Evolutionary conservation across 2,113 vertebrate genomes (phyloP).

Genomic region (Syngnathoides biaculeatus): DNA sequence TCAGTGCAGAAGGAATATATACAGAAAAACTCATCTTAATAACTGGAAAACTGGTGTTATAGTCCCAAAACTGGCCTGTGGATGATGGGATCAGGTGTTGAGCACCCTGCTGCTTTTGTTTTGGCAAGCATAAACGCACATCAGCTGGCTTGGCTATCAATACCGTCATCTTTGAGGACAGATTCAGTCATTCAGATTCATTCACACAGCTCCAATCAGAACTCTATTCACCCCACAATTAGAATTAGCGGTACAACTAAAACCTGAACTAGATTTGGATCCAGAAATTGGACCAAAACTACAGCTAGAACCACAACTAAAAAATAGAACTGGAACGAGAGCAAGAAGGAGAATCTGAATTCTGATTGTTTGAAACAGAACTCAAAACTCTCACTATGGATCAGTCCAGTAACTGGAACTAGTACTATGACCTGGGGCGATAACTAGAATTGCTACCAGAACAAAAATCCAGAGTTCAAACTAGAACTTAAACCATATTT

Average conservation of each 20-base stretch:
- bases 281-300: too few species aligned
- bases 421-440: not conserved
- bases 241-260: too few species aligned
- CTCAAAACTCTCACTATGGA: not conserved
- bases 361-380: too few species aligned
- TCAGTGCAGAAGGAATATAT: not conserved
- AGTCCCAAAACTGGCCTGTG: constrained; percentile 8
- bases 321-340: too few species aligned
- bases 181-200: not conserved
- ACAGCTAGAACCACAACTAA: too few species aligned
- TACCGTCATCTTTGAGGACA: not conserved
- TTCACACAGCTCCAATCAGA: not conserved
- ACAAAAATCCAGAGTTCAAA: not conserved
- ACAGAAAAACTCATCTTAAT: not conserved
- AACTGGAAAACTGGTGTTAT: constrained; percentile 8
- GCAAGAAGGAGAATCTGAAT: too few species aligned
- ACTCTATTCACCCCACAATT: too few species aligned
- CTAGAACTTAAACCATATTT: too few species aligned
- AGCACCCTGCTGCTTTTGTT: constrained; percentile 30
- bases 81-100: constrained; percentile 42
- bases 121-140: constrained; percentile 4
- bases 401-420: not conserved
- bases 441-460: not conserved
- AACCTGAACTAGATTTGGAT: too few species aligned
- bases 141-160: not conserved